Base-by-base conservation (phyloP, 1,140 invertebrate species). In the Euglossa dilemma region DNA sequence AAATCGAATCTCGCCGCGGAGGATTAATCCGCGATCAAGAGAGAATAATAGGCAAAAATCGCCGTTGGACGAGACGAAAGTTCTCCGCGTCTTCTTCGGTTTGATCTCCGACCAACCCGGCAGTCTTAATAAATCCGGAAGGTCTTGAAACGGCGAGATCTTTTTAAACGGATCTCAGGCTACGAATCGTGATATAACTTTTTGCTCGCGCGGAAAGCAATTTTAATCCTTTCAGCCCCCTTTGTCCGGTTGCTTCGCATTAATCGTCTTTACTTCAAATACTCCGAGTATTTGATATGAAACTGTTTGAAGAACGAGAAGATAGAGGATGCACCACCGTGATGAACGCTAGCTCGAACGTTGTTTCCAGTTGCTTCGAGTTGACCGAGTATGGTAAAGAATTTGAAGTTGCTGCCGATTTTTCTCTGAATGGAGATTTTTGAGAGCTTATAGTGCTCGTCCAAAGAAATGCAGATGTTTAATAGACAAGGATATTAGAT, bases 81-180 rank as follows among this genome's bases (percentile, higher is more conserved):
- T 20, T 52, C n/a, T n/a, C 12, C 47, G 69, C 12, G 14, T 70
- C 43, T 20, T 28, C 28, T 2, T 4, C 4, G 6, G 20, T 9
- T 20, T 18, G n/a, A 74, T 25, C 72, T n/a, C 7, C 14, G 18
- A 66, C n/a, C 36, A 4, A 47, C 20, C 6, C 23, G 7, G 1
- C 8, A 16, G 36, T 66, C 59, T 63, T 63, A 50, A 76, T 77
- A 66, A 77, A 70, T 79, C n/a, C 16, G 12, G n/a, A 47, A 67
- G n/a, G 0, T 45, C 23, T 56, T 20, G 45, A 43, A 59, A 59
- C 43, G 69, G 16, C 7, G 18, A 43, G n/a, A 56, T 56, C 59
- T 28, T 75, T 75, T 50, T 57, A 57, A 57, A 57, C 71, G 28
- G 3, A 72, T 8, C 1, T 2, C 28, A 20, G 9, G 28, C 7